Evolutionary conservation across 2,797 vertebrate genomes (phyloP).

Genomic region (Brachymystax lenok): DNA sequence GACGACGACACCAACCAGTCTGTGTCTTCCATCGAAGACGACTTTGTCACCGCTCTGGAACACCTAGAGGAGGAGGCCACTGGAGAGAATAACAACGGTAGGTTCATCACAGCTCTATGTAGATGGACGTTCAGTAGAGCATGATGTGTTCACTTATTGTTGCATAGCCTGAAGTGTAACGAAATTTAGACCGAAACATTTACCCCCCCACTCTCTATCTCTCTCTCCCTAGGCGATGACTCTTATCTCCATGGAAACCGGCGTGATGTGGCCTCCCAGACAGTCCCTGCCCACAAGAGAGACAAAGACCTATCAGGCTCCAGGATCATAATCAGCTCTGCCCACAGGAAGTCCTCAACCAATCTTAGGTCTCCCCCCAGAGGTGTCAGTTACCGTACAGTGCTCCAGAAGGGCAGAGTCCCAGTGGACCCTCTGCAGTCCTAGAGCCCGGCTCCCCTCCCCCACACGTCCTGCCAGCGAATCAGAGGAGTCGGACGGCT

Average conservation of each 20-base stretch:
- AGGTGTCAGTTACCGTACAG: slow-evolving; percentile 79
- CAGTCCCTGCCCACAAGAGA: slow-evolving; percentile 74
- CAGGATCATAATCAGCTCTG: slow-evolving; percentile 76
- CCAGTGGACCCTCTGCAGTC: slow-evolving; percentile 85
- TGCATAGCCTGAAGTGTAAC: background rate
- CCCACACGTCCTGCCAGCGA: slow-evolving; percentile 82
- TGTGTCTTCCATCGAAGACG: slow-evolving; percentile 97
- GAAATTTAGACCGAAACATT: background rate
- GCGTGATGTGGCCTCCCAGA: slow-evolving; percentile 89
- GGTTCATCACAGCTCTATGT: slow-evolving; percentile 27
- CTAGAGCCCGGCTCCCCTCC: slow-evolving; percentile 59
- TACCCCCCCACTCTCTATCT: background rate
- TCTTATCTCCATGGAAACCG: slow-evolving; percentile 74
- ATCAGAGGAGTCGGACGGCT: slow-evolving; percentile 94
- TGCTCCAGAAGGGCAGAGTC: slow-evolving; percentile 82
- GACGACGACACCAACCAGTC: slow-evolving; percentile 98
- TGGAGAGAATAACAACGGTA: slow-evolving; percentile 41
- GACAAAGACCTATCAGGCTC: slow-evolving; percentile 80
- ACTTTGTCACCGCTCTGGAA: slow-evolving; percentile 97
- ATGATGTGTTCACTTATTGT: background rate
- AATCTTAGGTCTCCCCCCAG: slow-evolving; percentile 72
- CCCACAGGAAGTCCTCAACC: slow-evolving; percentile 68
- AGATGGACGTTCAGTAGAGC: background rate
- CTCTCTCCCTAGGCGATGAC: slow-evolving; percentile 59
- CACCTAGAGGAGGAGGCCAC: slow-evolving; percentile 88